These are phyloP conservation scores for Threskiornis aethiopicus DNA, from an alignment of 2,797 vertebrate species.

Conservation along the genomic window DNA sequence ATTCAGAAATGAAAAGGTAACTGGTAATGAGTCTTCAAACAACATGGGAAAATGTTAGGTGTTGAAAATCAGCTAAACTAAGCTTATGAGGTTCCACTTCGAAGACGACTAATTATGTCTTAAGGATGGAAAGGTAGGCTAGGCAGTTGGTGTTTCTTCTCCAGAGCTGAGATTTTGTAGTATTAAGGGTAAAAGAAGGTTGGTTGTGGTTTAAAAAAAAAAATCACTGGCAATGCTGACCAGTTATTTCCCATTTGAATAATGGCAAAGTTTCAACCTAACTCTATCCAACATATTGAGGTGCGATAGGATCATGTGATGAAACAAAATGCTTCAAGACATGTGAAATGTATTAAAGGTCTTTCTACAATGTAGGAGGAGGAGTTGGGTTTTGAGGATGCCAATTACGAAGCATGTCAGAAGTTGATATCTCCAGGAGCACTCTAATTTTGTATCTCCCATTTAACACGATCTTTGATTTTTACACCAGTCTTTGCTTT, in stretches of 20 bases:
- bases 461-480: not conserved
- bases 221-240: not conserved
- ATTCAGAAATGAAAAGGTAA: not conserved
- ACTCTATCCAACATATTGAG: not conserved
- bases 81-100: not conserved
- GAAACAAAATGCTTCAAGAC: not conserved
- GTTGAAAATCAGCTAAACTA: not conserved
- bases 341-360: not conserved
- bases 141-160: not conserved
- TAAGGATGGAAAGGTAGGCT: not conserved
- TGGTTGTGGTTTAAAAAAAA: not conserved
- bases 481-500: not conserved
- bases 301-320: not conserved
- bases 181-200: not conserved
- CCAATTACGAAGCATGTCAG: accelerated
- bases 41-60: not conserved
- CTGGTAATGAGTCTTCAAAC: not conserved
- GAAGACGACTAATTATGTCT: not conserved
- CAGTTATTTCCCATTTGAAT: not conserved
- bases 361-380: not conserved
- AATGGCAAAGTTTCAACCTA: not conserved
- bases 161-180: not conserved
- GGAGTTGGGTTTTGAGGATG: not conserved
- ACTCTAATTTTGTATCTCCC: not conserved
- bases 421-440: not conserved